Evolutionary conservation across 2,797 vertebrate genomes (phyloP), one percentile per base, ranked within the genome.

Genomic region (Phoeniculus purpureus): DNA sequence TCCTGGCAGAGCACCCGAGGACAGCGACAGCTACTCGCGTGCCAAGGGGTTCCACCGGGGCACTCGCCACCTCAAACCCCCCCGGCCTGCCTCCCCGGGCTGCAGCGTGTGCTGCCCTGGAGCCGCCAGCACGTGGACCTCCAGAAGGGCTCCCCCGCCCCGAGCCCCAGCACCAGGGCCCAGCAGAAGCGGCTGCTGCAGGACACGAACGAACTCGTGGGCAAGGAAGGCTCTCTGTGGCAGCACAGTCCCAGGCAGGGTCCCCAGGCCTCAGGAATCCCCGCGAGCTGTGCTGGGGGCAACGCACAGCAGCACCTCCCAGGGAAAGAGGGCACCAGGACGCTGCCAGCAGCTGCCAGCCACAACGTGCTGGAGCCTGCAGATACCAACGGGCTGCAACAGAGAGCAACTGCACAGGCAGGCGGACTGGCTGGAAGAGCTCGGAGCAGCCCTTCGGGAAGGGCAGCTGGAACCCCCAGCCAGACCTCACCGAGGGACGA

Each of bases 221-320:
- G 91, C 89, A 50, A 93, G 94, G 85, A 50, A 93, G 94, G 85
- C 93, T 84, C 85, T 82, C 81, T 89, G 80, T 52, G 88, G 90
- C 83, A 92, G 78, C 64, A 87, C 66, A 52, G 81, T 92, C 70
- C 67, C 52, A 94, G 91, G 77, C 91, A 70, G 82, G 85, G 93
- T 89, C 78, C 51, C 64, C 23, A 70, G 62, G 37, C n/a, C 64
- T 43, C 43, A 86, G 74, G 70, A 82, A 76, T 64, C 37, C 52
- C 37, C 37, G 52, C 5, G n/a, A 17, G 19, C 51, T 78, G 47
- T 7, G 25, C 71, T 70, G 58, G 43, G 58, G 70, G 45, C 31
- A 70, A 76, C 81, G 50, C 50, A 54, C 2, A 64, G 58, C 45
- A 64, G 32, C 56, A 56, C n/a, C 32, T 61, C 56, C 61, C 43